These are phyloP conservation scores for Lacanobia wlatinum DNA, from an alignment of 2,888 invertebrate genomes.

Conservation along the genomic window DNA sequence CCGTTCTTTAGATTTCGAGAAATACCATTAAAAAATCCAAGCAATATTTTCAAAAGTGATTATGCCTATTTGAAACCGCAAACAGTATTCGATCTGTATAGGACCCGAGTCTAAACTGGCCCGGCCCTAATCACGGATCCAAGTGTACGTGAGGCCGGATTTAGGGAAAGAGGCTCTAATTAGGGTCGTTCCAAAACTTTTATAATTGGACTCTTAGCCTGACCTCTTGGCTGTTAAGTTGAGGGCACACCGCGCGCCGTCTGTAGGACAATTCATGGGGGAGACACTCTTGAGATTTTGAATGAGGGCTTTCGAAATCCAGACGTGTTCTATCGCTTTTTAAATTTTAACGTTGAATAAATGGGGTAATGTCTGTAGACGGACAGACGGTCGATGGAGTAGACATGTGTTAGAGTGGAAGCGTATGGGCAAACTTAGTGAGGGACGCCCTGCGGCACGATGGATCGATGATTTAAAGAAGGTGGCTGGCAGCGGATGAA, in stretches of 20 bases:
- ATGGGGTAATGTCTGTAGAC: background rate
- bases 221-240: slow-evolving; percentile 50
- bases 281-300: background rate
- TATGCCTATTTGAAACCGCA: slow-evolving; percentile 7
- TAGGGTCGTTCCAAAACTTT: slow-evolving; percentile 79
- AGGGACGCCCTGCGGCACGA: no score
- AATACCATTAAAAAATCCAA: no score
- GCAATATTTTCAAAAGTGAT: background rate
- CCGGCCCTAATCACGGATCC: slow-evolving; percentile 46
- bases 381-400: no score
- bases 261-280: background rate
- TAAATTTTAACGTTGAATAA: background rate
- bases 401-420: no score
- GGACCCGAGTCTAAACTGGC: slow-evolving; percentile 28
- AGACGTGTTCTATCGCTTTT: slow-evolving; percentile 2
- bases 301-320: slow-evolving; percentile 1
- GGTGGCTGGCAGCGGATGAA: no score
- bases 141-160: slow-evolving; percentile 47
- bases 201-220: slow-evolving; percentile 79
- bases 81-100: slow-evolving; percentile 45
- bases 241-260: slow-evolving; percentile 25
- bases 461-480: no score
- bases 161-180: slow-evolving; percentile 70
- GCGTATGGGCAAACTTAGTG: no score
- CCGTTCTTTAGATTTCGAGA: no score